These are phyloP conservation scores for Neocloeon triangulifer DNA, from an alignment of 1,140 invertebrate genomes.

Conservation along the genomic window DNA sequence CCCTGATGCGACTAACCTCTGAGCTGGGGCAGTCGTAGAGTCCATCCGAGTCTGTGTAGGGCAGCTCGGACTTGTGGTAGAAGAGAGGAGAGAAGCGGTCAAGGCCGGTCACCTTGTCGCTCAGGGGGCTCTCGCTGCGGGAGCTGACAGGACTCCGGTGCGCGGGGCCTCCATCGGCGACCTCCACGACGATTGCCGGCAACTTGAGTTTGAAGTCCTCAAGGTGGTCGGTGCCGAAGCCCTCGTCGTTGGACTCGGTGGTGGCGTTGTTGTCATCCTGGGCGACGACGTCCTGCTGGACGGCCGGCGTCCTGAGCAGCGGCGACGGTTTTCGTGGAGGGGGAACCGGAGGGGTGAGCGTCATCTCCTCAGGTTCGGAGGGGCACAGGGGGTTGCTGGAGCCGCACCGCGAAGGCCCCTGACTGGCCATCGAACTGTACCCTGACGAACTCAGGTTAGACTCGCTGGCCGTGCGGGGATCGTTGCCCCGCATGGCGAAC, in stretches of 20 bases:
- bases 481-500: conserved; percentile 39
- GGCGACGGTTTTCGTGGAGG: conserved; percentile 24
- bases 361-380: conserved; percentile 32
- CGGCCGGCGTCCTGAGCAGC: conserved; percentile 21
- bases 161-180: conserved; percentile 17
- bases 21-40: conserved; percentile 53
- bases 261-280: conserved; percentile 14
- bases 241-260: conserved; percentile 36
- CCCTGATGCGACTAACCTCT: conserved; percentile 32
- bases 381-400: conserved; percentile 51
- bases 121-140: conserved; percentile 48
- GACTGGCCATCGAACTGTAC: conserved; percentile 61
- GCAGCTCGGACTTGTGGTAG: conserved; percentile 34
- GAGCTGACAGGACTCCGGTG: conserved; percentile 41
- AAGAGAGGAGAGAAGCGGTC: conserved; percentile 41
- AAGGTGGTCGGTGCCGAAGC: conserved; percentile 22
- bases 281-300: conserved; percentile 4
- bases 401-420: conserved; percentile 48
- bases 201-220: conserved; percentile 34
- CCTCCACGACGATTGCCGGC: conserved; percentile 34
- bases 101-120: conserved; percentile 33
- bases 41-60: conserved; percentile 50
- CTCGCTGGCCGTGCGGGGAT: conserved; percentile 47
- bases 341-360: conserved; percentile 20
- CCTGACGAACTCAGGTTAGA: conserved; percentile 58